phyloP scores from a whole-genome alignment of 2,113 vertebrate genomes.

The Siniperca knerii region DNA sequence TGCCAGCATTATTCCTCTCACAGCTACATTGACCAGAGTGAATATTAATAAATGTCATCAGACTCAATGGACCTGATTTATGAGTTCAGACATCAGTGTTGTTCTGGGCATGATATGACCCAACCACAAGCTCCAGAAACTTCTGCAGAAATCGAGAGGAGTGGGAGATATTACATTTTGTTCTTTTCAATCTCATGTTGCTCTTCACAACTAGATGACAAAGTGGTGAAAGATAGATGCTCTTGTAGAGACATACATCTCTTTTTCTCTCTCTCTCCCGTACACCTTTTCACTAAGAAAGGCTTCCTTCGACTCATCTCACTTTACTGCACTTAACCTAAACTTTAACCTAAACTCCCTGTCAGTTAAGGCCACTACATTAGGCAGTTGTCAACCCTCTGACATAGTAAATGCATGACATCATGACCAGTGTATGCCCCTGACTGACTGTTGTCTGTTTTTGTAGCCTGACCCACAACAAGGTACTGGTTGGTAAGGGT shows the following conservation, averaged over 20 bases:
- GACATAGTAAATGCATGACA: constrained; percentile 42
- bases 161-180: constrained; percentile 2
- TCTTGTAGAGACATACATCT: constrained; percentile 11
- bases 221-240: constrained; percentile 15
- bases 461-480: constrained; percentile 48
- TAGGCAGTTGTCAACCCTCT: not conserved
- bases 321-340: constrained; percentile 18
- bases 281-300: not conserved
- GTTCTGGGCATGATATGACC: not conserved
- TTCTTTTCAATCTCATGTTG: constrained; percentile 5
- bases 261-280: not conserved
- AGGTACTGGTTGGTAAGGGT: constrained; percentile 9
- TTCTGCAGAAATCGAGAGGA: constrained; percentile 5
- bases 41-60: constrained; percentile 40
- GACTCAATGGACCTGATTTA: constrained; percentile 20
- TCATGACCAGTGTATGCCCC: constrained; percentile 24
- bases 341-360: constrained; percentile 12
- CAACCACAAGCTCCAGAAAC: constrained; percentile 2
- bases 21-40: constrained; percentile 21
- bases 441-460: constrained; percentile 49
- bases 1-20: constrained; percentile 29
- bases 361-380: not conserved
- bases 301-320: not conserved
- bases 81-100: constrained; percentile 11
- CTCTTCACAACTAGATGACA: not conserved